Percentiles rank a stretch among this genome's conserved stretches.
Conservation (phyloP, 2,797 vertebrate species). For the Pristis pectinata region DNA sequence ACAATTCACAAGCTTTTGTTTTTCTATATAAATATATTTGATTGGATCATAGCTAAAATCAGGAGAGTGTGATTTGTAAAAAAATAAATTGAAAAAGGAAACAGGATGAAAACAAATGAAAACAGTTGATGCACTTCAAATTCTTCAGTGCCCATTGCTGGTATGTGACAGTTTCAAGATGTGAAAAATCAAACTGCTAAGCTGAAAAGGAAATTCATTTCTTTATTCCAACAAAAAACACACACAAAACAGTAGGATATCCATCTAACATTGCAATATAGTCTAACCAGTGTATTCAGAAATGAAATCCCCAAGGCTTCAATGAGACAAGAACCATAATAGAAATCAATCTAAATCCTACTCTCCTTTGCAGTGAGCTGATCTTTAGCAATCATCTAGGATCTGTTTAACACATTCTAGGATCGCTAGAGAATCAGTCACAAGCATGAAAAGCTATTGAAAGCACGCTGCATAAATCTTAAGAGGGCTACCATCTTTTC, state of each 20-base stretch:
- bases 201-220: neutral
- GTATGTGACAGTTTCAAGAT: too few species aligned
- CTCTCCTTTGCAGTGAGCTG: too few species aligned
- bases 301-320: neutral
- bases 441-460: neutral
- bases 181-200: too few species aligned
- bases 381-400: neutral
- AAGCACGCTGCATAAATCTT: neutral
- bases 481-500: neutral
- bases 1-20: too few species aligned
- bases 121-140: too few species aligned
- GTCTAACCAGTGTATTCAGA: neutral
- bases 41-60: too few species aligned
- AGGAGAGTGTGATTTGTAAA: too few species aligned
- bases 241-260: neutral
- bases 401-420: neutral
- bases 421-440: neutral
- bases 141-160: too few species aligned
- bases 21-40: too few species aligned
- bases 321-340: neutral
- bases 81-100: too few species aligned
- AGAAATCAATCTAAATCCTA: neutral
- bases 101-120: too few species aligned
- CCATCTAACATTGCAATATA: neutral
- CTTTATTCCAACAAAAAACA: neutral